These are phyloP conservation scores for Syngnathus scovelli DNA, from an alignment of 2,113 vertebrate species.

Conservation along the genomic window DNA sequence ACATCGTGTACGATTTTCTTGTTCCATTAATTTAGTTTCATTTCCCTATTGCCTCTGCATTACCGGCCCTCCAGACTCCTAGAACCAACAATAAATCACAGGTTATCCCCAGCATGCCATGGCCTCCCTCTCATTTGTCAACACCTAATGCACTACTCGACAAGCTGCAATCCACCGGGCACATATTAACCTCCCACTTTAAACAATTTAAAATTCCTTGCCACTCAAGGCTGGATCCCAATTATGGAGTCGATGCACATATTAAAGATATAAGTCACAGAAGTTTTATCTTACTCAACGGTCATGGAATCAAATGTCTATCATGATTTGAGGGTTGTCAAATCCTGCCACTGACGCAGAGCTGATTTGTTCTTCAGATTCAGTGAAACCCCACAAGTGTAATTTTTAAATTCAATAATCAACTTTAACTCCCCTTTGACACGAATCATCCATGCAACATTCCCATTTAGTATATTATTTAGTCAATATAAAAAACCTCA, in stretches of 20 bases:
- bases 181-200: conserved; percentile 47
- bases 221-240: conserved; percentile 37
- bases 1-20: not conserved
- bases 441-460: not conserved
- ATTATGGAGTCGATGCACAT: conserved; percentile 10
- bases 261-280: not conserved
- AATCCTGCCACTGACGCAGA: not conserved
- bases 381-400: not conserved
- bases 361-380: not conserved
- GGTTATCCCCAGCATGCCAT: conserved; percentile 46
- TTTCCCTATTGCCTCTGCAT: conserved; percentile 36
- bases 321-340: not conserved
- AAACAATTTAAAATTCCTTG: conserved; percentile 45
- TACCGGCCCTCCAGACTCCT: conserved; percentile 46
- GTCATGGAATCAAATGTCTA: not conserved
- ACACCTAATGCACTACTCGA: conserved; percentile 55
- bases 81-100: conserved; percentile 64
- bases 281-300: not conserved
- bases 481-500: too few species aligned
- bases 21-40: conserved; percentile 16
- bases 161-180: conserved; percentile 58
- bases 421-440: not conserved
- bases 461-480: too few species aligned
- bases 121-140: conserved; percentile 69
- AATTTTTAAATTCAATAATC: not conserved